A percentile compares a stretch with the other conserved stretches of the same genome.
These are phyloP conservation scores for Takifugu rubripes DNA, from an alignment of 2,797 vertebrate genomes.

Conservation along the genomic window DNA sequence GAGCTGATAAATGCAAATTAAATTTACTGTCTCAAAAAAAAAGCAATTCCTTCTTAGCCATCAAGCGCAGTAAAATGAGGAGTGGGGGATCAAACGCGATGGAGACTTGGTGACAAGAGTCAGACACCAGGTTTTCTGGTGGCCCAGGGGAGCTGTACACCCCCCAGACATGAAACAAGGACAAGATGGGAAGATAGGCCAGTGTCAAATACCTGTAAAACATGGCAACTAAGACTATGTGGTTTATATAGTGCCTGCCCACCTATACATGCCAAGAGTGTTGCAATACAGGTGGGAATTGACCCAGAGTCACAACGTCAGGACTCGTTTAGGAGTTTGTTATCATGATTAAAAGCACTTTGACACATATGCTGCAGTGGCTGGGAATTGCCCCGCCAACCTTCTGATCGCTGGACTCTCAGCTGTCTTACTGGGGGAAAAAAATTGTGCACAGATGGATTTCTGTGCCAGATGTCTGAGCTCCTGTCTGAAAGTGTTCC, in stretches of 20 bases:
- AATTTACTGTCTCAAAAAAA: slow-evolving; percentile 15
- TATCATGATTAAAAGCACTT: too few relatives aligned
- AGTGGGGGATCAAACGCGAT: slow-evolving; percentile 1
- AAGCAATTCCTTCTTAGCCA: neutral
- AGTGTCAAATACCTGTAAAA: too few relatives aligned
- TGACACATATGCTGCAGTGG: too few relatives aligned
- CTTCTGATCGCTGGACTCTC: slow-evolving; percentile 1
- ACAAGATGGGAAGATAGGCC: slow-evolving; percentile 29
- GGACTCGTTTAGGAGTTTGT: too few relatives aligned
- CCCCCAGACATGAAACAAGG: slow-evolving; percentile 58
- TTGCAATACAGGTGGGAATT: neutral
- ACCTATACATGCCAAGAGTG: slow-evolving; percentile 18
- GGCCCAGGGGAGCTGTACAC: slow-evolving; percentile 45
- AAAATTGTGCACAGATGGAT: slow-evolving; percentile 48
- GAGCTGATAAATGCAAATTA: slow-evolving; percentile 15
- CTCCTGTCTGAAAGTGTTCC: slow-evolving; percentile 36
- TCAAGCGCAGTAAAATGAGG: neutral
- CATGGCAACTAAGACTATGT: too few relatives aligned
- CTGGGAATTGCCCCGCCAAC: too few relatives aligned
- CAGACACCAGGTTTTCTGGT: slow-evolving; percentile 22
- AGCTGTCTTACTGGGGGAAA: slow-evolving; percentile 17
- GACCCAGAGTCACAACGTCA: too few relatives aligned
- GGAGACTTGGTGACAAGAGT: neutral
- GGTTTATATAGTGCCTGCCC: too few relatives aligned
- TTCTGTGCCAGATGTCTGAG: slow-evolving; percentile 36